Conservation (phyloP, 1,140 invertebrate species). For the Pemphigus obesinymphae region DNA sequence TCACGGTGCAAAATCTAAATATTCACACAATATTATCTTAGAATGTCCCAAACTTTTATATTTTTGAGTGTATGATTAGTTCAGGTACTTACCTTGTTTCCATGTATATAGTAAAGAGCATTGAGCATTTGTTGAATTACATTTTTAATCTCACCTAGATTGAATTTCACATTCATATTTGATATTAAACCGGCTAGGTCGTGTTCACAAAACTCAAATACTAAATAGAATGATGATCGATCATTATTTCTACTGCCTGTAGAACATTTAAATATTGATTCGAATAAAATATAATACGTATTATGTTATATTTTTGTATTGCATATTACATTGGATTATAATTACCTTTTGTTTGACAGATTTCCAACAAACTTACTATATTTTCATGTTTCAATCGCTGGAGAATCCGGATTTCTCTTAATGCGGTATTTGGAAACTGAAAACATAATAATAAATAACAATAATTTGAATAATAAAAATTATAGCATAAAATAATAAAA, state of each 20-base stretch:
- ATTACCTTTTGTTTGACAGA: constrained; percentile 81
- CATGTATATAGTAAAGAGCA: constrained; percentile 95
- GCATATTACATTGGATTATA: no score
- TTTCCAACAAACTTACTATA: constrained; percentile 95
- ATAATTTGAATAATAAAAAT: no score
- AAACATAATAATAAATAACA: no score
- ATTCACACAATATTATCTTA: constrained; percentile 40
- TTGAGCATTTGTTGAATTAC: constrained; percentile 96
- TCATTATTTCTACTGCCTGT: constrained; percentile 75
- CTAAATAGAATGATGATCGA: constrained; percentile 91
- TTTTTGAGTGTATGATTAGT: neutral
- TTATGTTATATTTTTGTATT: neutral
- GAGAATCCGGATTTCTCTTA: constrained; percentile 94
- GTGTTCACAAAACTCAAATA: constrained; percentile 99
- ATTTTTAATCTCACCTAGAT: constrained; percentile 95
- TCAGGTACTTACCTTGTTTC: constrained; percentile 68
- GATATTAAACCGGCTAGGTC: constrained; percentile 94
- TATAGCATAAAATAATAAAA: no score
- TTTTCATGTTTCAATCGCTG: constrained; percentile 94
- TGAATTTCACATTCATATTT: constrained; percentile 94
- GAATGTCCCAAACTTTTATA: neutral
- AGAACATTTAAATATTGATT: neutral
- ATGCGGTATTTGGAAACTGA: constrained; percentile 96
- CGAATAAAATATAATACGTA: no score
- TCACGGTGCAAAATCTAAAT: constrained; percentile 80